Base-by-base conservation (phyloP, 2,888 invertebrate species). In the Tiliacea citrago region DNA sequence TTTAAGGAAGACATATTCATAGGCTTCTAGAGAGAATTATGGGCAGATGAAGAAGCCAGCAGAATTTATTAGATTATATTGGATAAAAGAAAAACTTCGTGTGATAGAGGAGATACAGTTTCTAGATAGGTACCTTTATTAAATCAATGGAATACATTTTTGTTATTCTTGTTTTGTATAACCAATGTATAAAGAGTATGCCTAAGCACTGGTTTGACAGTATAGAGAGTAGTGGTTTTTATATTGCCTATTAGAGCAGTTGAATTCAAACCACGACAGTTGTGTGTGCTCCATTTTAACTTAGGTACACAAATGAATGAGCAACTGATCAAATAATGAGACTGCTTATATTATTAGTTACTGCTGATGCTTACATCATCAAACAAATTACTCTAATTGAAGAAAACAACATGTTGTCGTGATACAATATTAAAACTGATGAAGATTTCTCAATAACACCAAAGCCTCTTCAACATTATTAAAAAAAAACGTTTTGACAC, bases 361-460 rank as follows among this genome's bases (percentile, higher is more conserved):
- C n/a, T n/a, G n/a, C n/a, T n/a, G n/a, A n/a, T n/a, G n/a, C n/a
- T n/a, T n/a, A 42, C 10, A 62, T 62, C 13, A 61, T 21, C 16
- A 42, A 65, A 49, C 9, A 53, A 49, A 24, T 77, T 47, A 39
- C 39, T 35, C 0, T 24, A 24, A 45, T 35, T 53, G 4, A 29
- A 47, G 8, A 35, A 29, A 47, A 35, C 6, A 60, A 47, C 7
- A 55, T 29, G 1, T 6, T 4, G 42, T 61, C 6, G 39, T 13
- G 12, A 55, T 13, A 51, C 16, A 49, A 62, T 53, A 71, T 49
- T 49, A 16, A n/a, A 42, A 16, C 18, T 35, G 55, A 62, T n/a
- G 21, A 78, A 70, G 12, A 70, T 78, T 80, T 68, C 70, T 35
- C 73, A 83, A 85, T 18, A 75, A 13, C 24, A 24, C 12, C 24